Percentiles rank a stretch among this genome's conserved stretches.
Conservation (phyloP, 1,140 invertebrate species). For the Dryas iulia region DNA sequence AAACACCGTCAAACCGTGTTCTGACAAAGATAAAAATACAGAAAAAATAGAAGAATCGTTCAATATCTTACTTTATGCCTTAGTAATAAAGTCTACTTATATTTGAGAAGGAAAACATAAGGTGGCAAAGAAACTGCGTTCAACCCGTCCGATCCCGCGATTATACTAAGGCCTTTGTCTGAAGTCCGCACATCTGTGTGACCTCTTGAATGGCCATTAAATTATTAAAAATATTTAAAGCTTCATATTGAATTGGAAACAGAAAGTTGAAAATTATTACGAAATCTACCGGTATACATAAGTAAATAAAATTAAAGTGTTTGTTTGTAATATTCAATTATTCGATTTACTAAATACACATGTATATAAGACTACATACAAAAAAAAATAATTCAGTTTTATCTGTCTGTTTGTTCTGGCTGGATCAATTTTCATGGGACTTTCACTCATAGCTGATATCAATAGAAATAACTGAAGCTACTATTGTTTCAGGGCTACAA, state of each 20-base stretch:
- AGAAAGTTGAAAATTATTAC: neutral
- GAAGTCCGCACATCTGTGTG: conserved; percentile 67
- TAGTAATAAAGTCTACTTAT: conserved; percentile 20
- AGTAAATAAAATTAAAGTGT: too few relatives aligned
- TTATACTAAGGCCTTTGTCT: conserved; percentile 59
- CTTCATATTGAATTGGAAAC: neutral
- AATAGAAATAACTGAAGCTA: too few relatives aligned
- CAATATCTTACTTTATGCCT: conserved; percentile 28
- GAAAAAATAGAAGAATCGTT: neutral
- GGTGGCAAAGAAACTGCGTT: conserved; percentile 57
- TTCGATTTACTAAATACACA: too few relatives aligned
- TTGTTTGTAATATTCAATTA: too few relatives aligned
- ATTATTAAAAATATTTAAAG: conserved; percentile 38
- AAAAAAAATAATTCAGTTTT: too few relatives aligned
- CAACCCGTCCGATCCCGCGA: conserved; percentile 55
- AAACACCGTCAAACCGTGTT: conserved; percentile 47
- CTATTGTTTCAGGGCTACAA: too few relatives aligned
- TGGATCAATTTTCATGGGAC: too few relatives aligned
- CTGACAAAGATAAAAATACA: conserved; percentile 26
- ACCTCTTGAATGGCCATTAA: conserved; percentile 66
- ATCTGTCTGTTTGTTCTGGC: too few relatives aligned
- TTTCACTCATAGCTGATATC: too few relatives aligned
- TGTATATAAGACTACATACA: too few relatives aligned
- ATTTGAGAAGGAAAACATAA: conserved; percentile 21
- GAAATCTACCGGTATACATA: too few relatives aligned